Conservation (phyloP, 2,888 invertebrate species). For the Germaria angustata region DNA sequence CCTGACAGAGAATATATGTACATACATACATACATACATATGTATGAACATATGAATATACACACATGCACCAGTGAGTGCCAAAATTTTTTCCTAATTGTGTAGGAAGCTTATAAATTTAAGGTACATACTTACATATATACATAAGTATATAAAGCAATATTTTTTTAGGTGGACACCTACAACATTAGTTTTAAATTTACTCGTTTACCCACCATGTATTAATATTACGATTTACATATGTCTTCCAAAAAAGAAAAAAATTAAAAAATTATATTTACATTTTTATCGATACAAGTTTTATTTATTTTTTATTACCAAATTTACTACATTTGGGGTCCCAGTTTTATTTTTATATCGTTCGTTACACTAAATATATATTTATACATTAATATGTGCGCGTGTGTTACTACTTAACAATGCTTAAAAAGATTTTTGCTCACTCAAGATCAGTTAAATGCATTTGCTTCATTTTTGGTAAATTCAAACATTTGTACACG, state of each 20-base stretch:
- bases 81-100: background rate
- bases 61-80: too few species aligned
- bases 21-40: too few species aligned
- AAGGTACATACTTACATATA: background rate
- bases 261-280: slow-evolving; percentile 39
- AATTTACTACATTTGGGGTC: slow-evolving; percentile 47
- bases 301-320: slow-evolving; percentile 43
- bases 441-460: slow-evolving; percentile 57
- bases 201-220: slow-evolving; percentile 31
- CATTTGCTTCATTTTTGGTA: background rate
- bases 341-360: slow-evolving; percentile 42
- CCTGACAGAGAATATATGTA: too few species aligned
- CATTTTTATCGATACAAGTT: slow-evolving; percentile 49
- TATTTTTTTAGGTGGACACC: slow-evolving; percentile 30
- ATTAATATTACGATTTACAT: background rate
- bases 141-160: background rate
- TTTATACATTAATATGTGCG: background rate
- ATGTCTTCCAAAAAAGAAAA: slow-evolving; percentile 4
- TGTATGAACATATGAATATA: too few species aligned
- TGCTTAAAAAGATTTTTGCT: slow-evolving; percentile 34
- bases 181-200: background rate
- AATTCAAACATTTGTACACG: background rate
- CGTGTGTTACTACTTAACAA: slow-evolving; percentile 36
- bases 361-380: slow-evolving; percentile 6
- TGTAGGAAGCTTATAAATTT: slow-evolving; percentile 4